phyloP scores from a whole-genome alignment of 2,888 invertebrate genomes.

The Pollenia angustigena region DNA sequence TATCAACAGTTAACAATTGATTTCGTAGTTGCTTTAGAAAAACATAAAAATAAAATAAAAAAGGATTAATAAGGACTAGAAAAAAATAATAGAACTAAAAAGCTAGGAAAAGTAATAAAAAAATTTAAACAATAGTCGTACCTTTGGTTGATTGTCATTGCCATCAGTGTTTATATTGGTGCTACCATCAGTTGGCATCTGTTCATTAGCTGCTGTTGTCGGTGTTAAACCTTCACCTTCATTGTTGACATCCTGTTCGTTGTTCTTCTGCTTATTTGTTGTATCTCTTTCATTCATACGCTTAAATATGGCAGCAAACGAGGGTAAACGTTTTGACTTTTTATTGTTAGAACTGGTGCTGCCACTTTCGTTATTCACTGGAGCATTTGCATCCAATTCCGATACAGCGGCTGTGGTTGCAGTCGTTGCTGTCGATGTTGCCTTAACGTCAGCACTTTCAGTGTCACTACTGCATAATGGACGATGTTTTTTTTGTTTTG shows the following conservation, averaged over 20 bases:
- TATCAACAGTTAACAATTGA: slow-evolving; percentile 41
- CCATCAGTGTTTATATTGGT: slow-evolving; percentile 77
- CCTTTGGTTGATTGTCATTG: slow-evolving; percentile 83
- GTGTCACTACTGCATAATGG: slow-evolving; percentile 86
- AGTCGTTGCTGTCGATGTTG: slow-evolving; percentile 81
- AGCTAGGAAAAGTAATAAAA: slow-evolving; percentile 18
- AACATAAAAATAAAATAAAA: slow-evolving; percentile 36
- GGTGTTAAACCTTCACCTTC: slow-evolving; percentile 75
- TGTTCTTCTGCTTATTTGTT: slow-evolving; percentile 75
- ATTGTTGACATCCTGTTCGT: slow-evolving; percentile 73
- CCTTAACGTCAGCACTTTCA: slow-evolving; percentile 87
- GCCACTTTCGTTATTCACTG: slow-evolving; percentile 84
- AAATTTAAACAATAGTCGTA: slow-evolving; percentile 74
- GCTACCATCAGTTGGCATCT: slow-evolving; percentile 73
- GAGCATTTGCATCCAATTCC: slow-evolving; percentile 78
- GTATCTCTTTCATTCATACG: slow-evolving; percentile 81
- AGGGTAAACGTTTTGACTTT: slow-evolving; percentile 81
- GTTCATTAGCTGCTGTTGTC: slow-evolving; percentile 74
- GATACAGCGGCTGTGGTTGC: slow-evolving; percentile 79
- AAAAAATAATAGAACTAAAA: slow-evolving; percentile 30
- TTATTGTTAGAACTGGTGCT: slow-evolving; percentile 75
- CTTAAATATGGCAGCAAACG: slow-evolving; percentile 82
- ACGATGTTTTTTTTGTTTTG: background rate
- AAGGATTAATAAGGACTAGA: background rate
- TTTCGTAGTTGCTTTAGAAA: slow-evolving; percentile 17